Base-by-base conservation (phyloP, 2,797 vertebrate species). In the Chiloscyllium punctatum region DNA sequence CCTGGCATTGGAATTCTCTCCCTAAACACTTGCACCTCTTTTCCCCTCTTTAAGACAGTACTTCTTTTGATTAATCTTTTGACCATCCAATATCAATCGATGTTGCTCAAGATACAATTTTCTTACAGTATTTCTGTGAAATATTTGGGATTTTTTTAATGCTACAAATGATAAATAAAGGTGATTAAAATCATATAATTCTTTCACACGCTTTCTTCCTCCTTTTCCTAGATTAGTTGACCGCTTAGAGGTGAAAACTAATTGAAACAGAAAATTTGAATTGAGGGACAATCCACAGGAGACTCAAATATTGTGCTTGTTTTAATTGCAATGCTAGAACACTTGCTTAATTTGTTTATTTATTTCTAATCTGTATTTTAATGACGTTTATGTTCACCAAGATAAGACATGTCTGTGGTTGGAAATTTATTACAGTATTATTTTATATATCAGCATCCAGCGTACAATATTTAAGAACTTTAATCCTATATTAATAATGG, bases 261-360 rank as follows among this genome's bases (percentile, higher is more conserved):
- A 69, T 42, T 69, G 68, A n/a, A 94, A 68, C 37, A 37, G 62
- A 69, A 92, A 92, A 69, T 1, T 51, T 27, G 27, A 53, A 33
- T 30, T 51, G 72, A 33, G 42, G 16, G 25, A 33, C 27, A 94
- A 94, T 74, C 42, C 94, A 51, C 37, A 48, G 27, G 48, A 72
- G 71, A 90, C 25, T 33, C 9, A 53, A 57, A 90, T 90, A 51
- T 30, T 27, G 33, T 66, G n/a, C 25, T 94, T 94, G 13, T 69
- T 42, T 72, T 51, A 71, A 48, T n/a, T 94, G 62, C n/a, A 42
- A 18, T 27, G 11, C 3, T 18, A 94, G 23, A 94, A 37, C 8
- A 23, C 69, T 94, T 48, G 42, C 90, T 72, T 42, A 74, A 94
- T 74, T 72, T 72, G n/a, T 51, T 94, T 68, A 88, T 88, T 90